Conservation (phyloP, 2,797 vertebrate species). For the Anabacerthia variegaticeps region DNA sequence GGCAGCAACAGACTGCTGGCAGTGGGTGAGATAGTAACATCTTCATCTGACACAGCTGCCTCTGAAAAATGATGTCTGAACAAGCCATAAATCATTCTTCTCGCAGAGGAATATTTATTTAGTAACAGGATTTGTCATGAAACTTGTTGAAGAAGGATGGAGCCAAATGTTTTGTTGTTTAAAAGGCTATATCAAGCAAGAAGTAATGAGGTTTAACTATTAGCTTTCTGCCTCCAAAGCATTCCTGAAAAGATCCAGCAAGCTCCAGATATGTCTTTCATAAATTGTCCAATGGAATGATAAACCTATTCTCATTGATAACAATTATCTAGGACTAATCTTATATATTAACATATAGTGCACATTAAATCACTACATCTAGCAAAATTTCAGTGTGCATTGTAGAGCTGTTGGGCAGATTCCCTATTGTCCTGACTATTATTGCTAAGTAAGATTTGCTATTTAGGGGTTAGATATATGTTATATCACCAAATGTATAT, state of each 20-base stretch:
- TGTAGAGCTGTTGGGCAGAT: background rate
- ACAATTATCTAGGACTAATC: background rate
- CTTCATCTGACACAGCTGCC: background rate
- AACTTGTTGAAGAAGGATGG: background rate
- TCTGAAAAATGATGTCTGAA: background rate
- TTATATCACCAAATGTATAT: background rate
- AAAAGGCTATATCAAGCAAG: background rate
- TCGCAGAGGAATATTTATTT: constrained; percentile 6
- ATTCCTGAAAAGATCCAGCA: background rate
- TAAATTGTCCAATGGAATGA: background rate
- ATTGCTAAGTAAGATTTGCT: background rate
- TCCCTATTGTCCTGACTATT: background rate
- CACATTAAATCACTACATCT: background rate
- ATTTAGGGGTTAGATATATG: background rate
- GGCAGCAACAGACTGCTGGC: background rate
- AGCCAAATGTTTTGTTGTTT: background rate
- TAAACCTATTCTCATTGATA: background rate
- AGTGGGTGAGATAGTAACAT: background rate
- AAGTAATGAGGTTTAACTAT: background rate
- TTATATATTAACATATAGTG: background rate
- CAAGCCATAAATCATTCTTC: background rate
- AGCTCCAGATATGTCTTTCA: background rate
- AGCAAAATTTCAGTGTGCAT: background rate
- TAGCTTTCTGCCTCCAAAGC: background rate
- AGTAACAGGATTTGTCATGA: background rate